phyloP scores from a whole-genome alignment of 2,888 invertebrate species.

The Scelioninae gen. 1 region DNA sequence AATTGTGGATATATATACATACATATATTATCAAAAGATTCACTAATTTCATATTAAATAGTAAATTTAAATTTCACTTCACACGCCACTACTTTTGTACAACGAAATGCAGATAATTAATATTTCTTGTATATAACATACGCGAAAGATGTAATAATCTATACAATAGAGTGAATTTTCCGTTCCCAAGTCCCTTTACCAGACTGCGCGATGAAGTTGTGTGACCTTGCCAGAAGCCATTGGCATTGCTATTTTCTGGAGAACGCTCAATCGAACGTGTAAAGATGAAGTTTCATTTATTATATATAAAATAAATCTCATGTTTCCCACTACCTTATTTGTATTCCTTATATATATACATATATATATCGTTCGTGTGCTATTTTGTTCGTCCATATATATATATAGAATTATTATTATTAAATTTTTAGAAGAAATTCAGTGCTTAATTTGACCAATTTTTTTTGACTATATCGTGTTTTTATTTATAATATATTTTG shows the following conservation, averaged over 20 bases:
- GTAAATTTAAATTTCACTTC: constrained; percentile 38
- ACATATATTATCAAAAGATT: neutral
- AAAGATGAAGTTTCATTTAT: constrained; percentile 24
- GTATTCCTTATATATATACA: too few relatives aligned
- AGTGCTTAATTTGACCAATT: too few relatives aligned
- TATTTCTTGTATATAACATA: constrained; percentile 41
- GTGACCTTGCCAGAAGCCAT: constrained; percentile 68
- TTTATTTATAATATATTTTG: neutral
- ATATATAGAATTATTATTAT: too few relatives aligned
- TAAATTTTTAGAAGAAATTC: too few relatives aligned
- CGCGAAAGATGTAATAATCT: constrained; percentile 61
- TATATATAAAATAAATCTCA: constrained; percentile 39
- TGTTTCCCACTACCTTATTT: neutral
- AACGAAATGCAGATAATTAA: constrained; percentile 42
- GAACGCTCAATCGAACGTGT: constrained; percentile 53
- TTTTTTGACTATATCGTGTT: neutral
- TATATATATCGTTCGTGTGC: too few relatives aligned
- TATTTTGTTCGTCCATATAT: too few relatives aligned
- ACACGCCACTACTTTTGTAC: constrained; percentile 28
- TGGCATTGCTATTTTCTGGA: constrained; percentile 64
- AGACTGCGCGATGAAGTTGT: constrained; percentile 50
- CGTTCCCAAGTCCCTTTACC: constrained; percentile 63
- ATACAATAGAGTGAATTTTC: constrained; percentile 66
- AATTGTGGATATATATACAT: too few relatives aligned
- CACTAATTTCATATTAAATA: neutral